Percentiles rank a stretch among this genome's conserved stretches.
Evolutionary conservation across 2,888 invertebrate genomes (phyloP).

Genomic region (Chymomyza caudatula): DNA sequence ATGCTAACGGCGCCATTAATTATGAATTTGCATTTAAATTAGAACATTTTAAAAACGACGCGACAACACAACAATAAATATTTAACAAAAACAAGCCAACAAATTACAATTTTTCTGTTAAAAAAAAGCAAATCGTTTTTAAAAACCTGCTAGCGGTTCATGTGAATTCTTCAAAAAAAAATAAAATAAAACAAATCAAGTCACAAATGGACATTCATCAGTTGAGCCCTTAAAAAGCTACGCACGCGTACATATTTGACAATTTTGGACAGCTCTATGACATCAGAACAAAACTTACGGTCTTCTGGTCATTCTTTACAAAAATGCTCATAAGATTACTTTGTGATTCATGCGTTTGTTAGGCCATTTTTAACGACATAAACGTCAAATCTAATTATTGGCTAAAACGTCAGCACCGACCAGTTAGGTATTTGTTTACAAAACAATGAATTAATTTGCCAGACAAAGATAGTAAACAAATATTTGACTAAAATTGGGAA

Average conservation of each 20-base stretch:
- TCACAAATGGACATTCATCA: conserved; percentile 28
- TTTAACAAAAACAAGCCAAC: conserved; percentile 8
- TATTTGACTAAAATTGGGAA: background rate
- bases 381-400: conserved; percentile 7
- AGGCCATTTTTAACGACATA: background rate
- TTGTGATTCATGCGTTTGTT: background rate
- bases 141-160: background rate
- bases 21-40: conserved; percentile 67
- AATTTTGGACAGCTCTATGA: background rate
- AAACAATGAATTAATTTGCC: background rate
- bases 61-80: conserved; percentile 27
- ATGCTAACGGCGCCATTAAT: conserved; percentile 41
- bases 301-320: background rate
- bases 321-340: background rate
- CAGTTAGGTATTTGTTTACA: background rate
- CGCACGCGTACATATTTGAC: conserved; percentile 11
- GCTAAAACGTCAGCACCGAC: background rate
- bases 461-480: background rate
- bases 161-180: conserved; percentile 5
- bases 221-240: conserved; percentile 4
- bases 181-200: conserved; percentile 27
- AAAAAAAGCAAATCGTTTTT: conserved; percentile 17
- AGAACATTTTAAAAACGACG: conserved; percentile 53
- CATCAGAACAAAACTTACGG: conserved; percentile 4
- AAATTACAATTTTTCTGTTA: background rate